Conservation (phyloP, 1,140 invertebrate species). For the Drosophila chauvacae region DNA sequence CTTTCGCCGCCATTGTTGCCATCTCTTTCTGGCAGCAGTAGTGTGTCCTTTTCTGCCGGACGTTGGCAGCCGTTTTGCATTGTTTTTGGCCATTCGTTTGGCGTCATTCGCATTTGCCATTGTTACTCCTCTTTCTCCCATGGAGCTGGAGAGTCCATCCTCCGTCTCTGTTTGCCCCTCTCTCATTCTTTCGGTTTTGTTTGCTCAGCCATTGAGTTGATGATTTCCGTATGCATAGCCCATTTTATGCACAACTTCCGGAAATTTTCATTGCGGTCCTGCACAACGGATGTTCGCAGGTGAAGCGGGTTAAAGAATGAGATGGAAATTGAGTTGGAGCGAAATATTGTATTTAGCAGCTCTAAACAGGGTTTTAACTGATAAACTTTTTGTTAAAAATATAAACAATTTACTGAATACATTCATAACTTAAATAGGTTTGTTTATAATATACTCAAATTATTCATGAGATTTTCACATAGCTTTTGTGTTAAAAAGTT, state of each 20-base stretch:
- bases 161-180: neutral
- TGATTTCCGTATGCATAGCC: constrained; percentile 84
- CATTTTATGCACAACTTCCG: constrained; percentile 83
- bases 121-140: constrained; percentile 57
- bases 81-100: constrained; percentile 79
- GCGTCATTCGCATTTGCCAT: constrained; percentile 68
- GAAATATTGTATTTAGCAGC: constrained; percentile 33
- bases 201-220: constrained; percentile 82
- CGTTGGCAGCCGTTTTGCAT: constrained; percentile 78
- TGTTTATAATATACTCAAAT: constrained; percentile 5
- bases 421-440: neutral
- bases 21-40: neutral
- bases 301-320: neutral
- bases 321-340: constrained; percentile 5
- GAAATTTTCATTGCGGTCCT: constrained; percentile 83
- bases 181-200: constrained; percentile 37
- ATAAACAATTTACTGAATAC: neutral
- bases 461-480: constrained; percentile 4
- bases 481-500: constrained; percentile 3
- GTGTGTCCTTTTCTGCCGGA: constrained; percentile 46
- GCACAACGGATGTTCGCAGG: constrained; percentile 62
- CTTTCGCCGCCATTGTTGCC: constrained; percentile 12
- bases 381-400: too few relatives aligned
- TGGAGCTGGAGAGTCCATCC: constrained; percentile 7
- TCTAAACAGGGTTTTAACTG: constrained; percentile 12